Evolutionary conservation across 1,140 invertebrate genomes (phyloP), one percentile per base, ranked within the genome.

Genomic region (Drosophila arawakana): DNA sequence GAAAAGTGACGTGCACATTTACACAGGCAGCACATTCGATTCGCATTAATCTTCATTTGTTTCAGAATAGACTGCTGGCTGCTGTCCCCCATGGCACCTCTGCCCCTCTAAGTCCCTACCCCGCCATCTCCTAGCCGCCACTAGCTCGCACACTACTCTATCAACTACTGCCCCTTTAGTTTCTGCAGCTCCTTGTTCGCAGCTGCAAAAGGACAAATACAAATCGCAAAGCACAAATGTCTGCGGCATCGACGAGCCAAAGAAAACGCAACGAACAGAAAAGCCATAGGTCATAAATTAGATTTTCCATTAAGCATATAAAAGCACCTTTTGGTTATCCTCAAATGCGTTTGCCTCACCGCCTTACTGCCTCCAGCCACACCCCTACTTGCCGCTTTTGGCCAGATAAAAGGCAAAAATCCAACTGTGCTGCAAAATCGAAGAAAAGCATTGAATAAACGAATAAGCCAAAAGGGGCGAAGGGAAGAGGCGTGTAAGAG

Each of bases 301-400:
- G 84, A 89, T 89, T 89, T 89, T 89, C 84, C 84, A 89, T 89
- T 89, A 89, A 89, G 84, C 84, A 89, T 89, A 89, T 89, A 89
- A 89, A 89, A 89, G 84, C 84, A 89, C 84, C 84, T 89, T 89
- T 89, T 89, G 84, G 84, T 89, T 89, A 89, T 89, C 84, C 84
- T 89, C 84, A 89, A 89, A 89, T 89, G 84, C 84, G 85, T 89
- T 88, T 62, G 63, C 44, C 18, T 25, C 11, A 7, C 37, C 18
- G 54, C 61, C 21, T 25, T 5, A 21, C 18, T 21, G 18, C 18
- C 18, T 21, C 18, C 18, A 2, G 18, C 18, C 25, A 30, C 25
- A 30, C 25, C 25, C 25, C 25, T 4, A 2, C 6, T 1, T 1
- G 25, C 25, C 25, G 1, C 25, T 44, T 58, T 43, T 47, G 44